Evolutionary conservation across 2,888 invertebrate species (phyloP).

Genomic region (Rhynchonema sp.): DNA sequence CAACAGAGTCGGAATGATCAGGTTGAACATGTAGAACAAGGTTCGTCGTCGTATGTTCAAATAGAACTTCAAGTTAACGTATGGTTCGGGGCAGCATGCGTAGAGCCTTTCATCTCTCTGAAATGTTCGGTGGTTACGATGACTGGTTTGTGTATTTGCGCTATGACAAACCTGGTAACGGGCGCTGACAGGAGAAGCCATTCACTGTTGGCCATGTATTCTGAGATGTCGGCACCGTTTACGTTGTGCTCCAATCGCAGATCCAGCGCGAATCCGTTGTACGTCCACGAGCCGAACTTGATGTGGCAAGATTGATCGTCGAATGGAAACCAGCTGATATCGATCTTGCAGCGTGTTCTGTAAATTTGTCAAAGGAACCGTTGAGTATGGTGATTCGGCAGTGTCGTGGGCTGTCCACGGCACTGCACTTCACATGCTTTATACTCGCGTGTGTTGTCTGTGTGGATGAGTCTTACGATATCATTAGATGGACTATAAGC

Average conservation of each 20-base stretch:
- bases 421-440: too few species aligned
- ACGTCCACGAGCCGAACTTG: conserved; percentile 87
- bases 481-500: too few species aligned
- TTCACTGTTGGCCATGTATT: conserved; percentile 20
- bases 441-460: too few species aligned
- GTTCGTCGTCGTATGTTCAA: conserved; percentile 87
- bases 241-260: not conserved
- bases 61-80: conserved; percentile 77
- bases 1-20: conserved; percentile 93
- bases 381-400: too few species aligned
- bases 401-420: too few species aligned
- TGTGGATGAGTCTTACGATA: too few species aligned
- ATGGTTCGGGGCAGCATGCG: conserved; percentile 53
- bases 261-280: conserved; percentile 43
- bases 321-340: conserved; percentile 94
- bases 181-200: conserved; percentile 13
- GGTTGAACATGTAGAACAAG: conserved; percentile 95
- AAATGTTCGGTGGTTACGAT: too few species aligned
- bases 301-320: conserved; percentile 52
- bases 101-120: not conserved
- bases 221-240: conserved; percentile 15
- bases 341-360: conserved; percentile 7
- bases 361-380: too few species aligned
- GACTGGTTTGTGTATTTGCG: too few species aligned
- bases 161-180: not conserved